phyloP scores from a whole-genome alignment of 1,140 invertebrate species.

The Lordiphosa clarofinis region DNA sequence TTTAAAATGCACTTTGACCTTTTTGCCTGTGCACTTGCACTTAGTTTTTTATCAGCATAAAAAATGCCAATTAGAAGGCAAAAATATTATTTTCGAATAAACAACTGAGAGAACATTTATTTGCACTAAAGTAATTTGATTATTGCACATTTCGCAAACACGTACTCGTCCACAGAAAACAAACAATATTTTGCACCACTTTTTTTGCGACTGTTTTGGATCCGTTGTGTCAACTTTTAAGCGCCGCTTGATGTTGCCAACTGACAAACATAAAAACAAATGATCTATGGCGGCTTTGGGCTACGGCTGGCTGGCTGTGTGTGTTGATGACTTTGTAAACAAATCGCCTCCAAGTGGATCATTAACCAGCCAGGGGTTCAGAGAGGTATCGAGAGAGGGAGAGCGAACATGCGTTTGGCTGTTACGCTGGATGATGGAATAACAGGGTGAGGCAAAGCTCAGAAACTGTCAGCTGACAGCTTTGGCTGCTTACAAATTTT shows the following conservation, averaged over 20 bases:
- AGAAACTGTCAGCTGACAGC: too few species aligned
- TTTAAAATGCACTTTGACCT: slow-evolving; percentile 14
- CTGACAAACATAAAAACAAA: slow-evolving; percentile 45
- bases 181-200: not conserved
- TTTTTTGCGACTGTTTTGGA: slow-evolving; percentile 15
- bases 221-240: slow-evolving; percentile 33
- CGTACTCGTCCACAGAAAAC: slow-evolving; percentile 4
- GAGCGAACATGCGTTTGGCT: not conserved
- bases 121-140: too few species aligned
- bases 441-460: not conserved
- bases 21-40: slow-evolving; percentile 7
- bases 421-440: not conserved
- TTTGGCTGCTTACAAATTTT: too few species aligned
- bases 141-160: too few species aligned
- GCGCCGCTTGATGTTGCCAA: slow-evolving; percentile 46
- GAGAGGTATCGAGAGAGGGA: not conserved
- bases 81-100: too few species aligned
- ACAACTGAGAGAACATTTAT: too few species aligned
- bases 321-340: slow-evolving; percentile 47
- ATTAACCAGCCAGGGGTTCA: not conserved
- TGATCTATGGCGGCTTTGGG: slow-evolving; percentile 11
- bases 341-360: slow-evolving; percentile 23
- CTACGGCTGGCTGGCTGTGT: slow-evolving; percentile 20
- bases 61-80: too few species aligned
- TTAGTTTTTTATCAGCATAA: not conserved